Percentiles rank a stretch among this genome's conserved stretches.
phyloP scores from a whole-genome alignment of 2,888 invertebrate species.

The Morinoia aosen region DNA sequence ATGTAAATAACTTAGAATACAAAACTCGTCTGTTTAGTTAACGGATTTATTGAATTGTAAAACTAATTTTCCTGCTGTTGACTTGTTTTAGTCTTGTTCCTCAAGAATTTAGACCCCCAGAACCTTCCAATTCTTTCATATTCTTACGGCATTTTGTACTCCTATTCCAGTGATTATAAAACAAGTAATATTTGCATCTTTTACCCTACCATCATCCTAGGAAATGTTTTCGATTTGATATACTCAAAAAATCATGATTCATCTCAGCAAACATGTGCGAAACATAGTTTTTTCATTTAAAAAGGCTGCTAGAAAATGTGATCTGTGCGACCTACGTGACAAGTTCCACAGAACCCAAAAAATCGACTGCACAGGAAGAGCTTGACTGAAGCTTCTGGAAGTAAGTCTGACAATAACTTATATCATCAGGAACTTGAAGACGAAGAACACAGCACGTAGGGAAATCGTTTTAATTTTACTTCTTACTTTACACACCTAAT shows the following conservation, averaged over 20 bases:
- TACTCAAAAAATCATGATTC: neutral
- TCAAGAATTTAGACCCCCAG: neutral
- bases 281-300: neutral
- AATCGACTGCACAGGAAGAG: too few species aligned
- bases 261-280: neutral
- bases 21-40: too few species aligned
- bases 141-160: neutral
- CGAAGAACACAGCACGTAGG: too few species aligned
- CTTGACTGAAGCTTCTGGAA: too few species aligned
- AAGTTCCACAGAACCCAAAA: too few species aligned
- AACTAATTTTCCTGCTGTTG: neutral
- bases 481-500: too few species aligned
- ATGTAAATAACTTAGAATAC: neutral
- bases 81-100: neutral
- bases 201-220: neutral
- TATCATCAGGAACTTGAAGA: too few species aligned
- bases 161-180: neutral
- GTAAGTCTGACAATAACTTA: too few species aligned
- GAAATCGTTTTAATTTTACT: too few species aligned
- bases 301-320: neutral
- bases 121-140: neutral
- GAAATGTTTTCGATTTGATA: neutral
- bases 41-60: neutral
- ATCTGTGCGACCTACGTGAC: neutral
- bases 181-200: neutral